Evolutionary conservation across 2,888 invertebrate species (phyloP), one percentile per base, ranked within the genome.

Genomic region (Acanthosepion pharaonis): DNA sequence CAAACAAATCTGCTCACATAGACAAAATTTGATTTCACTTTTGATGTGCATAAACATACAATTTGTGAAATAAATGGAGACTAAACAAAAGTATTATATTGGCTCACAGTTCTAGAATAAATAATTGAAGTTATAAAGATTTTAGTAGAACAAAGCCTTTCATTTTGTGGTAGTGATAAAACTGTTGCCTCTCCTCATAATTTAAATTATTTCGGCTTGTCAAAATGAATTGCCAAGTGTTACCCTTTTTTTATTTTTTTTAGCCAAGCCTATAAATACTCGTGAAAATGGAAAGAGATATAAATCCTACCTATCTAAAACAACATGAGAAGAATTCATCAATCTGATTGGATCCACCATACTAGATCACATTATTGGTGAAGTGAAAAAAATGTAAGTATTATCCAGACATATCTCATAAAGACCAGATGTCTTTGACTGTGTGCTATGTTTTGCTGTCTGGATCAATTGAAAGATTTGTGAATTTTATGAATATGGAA

Each of bases 261-360:
- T 42, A 42, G 42, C 33, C 11, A 23, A 91, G 1, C 91, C 11
- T 91, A 91, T 23, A 91, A 91, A 91, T 42, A 91, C 91, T 91
- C 91, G 28, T 91, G 4, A 15, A 91, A 91, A 91, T 23, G 23
- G 11, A 91, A 91, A 23, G 25, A n/a, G 91, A n/a, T 0, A 91
- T n/a, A 91, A 91, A 11, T 8, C 91, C 25, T 91, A 91, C n/a
- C n/a, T 91, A 91, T 91, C 42, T 5, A 91, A 91, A n/a, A 33
- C 91, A 33, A 91, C 91, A 91, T 91, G 91, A 28, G 42, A 91
- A 42, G 9, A 91, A 91, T 25, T 91, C n/a, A 91, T 91, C n/a
- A 91, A 91, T n/a, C 91, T n/a, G 91, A 42, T 91, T n/a, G n/a
- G 91, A n/a, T 91, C 91, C 91, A 91, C 28, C 42, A 18, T n/a